Conservation (phyloP, 2,888 invertebrate species). For the Cepaea hortensis region DNA sequence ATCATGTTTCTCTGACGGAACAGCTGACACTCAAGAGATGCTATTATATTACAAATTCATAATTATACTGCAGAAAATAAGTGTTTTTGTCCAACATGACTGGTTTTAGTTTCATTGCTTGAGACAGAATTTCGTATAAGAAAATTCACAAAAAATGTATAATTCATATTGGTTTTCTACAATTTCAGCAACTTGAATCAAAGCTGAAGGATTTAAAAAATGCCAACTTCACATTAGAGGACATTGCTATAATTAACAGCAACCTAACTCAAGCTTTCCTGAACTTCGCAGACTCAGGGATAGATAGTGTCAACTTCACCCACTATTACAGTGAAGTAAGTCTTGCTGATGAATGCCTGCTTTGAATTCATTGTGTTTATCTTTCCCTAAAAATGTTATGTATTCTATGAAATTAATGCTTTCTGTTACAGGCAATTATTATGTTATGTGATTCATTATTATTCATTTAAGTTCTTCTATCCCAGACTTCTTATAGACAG, state of each 20-base stretch:
- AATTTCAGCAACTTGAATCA: slow-evolving; percentile 52
- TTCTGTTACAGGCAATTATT: not conserved
- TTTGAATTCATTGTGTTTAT: not conserved
- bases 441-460: no score
- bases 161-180: not conserved
- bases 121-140: not conserved
- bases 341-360: not conserved
- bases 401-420: not conserved
- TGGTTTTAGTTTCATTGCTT: not conserved
- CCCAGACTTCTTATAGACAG: no score
- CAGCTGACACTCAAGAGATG: no score
- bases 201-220: slow-evolving; percentile 53
- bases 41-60: not conserved
- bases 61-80: not conserved
- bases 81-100: not conserved
- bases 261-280: slow-evolving; percentile 53
- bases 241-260: slow-evolving; percentile 56
- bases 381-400: no score
- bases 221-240: slow-evolving; percentile 37
- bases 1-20: no score
- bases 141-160: not conserved
- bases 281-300: slow-evolving; percentile 55
- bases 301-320: slow-evolving; percentile 56
- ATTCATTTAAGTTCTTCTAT: no score
- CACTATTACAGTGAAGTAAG: slow-evolving; percentile 56